Evolutionary conservation across 2,888 invertebrate species (phyloP).

Genomic region (Euclidia mi): DNA sequence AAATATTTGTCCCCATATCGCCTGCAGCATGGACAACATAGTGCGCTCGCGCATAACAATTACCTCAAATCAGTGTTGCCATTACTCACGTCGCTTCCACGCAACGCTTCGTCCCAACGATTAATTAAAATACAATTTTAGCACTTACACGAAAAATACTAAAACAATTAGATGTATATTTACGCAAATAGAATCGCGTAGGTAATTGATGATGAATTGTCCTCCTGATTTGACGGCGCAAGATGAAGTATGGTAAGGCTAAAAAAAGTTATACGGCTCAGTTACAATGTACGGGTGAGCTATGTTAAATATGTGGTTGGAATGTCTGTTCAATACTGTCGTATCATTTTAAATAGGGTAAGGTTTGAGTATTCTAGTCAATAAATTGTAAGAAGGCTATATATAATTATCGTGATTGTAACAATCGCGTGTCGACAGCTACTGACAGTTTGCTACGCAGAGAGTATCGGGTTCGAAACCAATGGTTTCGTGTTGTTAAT

Average conservation of each 20-base stretch:
- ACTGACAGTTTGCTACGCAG: too few relatives aligned
- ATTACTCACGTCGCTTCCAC: constrained; percentile 82
- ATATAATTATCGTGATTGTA: too few relatives aligned
- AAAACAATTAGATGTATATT: constrained; percentile 50
- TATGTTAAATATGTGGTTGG: constrained; percentile 7
- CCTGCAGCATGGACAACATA: constrained; percentile 47
- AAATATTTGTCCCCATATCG: constrained; percentile 11
- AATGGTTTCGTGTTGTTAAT: too few relatives aligned
- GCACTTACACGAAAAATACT: constrained; percentile 70
- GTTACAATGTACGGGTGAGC: constrained; percentile 8
- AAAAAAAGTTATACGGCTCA: not conserved
- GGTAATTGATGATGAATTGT: constrained; percentile 58
- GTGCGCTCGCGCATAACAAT: constrained; percentile 78
- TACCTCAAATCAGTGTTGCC: constrained; percentile 80
- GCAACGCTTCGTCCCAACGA: constrained; percentile 75
- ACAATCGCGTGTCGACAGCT: too few relatives aligned
- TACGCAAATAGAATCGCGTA: constrained; percentile 52
- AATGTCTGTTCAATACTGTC: not conserved
- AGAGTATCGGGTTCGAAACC: too few relatives aligned
- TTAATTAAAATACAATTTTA: constrained; percentile 82
- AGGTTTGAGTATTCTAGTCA: too few relatives aligned
- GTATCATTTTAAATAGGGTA: not conserved
- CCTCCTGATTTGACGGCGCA: constrained; percentile 22
- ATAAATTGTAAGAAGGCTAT: too few relatives aligned
- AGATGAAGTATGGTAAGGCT: constrained; percentile 22